Evolutionary conservation across 64 coral and sea anemone genomes (phyloP), one percentile per base, ranked within the genome.

Genomic region (Anthopleura sola): DNA sequence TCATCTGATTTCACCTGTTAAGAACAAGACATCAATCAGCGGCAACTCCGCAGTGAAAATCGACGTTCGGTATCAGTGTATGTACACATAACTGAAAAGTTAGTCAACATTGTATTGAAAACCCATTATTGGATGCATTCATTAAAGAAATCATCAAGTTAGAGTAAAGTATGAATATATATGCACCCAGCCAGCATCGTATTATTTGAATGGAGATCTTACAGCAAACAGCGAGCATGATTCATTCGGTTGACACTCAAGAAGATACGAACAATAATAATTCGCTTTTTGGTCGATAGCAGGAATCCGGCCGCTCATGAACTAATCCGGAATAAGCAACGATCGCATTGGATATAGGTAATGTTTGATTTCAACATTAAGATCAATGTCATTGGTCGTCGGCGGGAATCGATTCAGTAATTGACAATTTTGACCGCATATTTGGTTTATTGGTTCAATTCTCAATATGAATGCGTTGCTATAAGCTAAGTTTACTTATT

Each of bases 361-460:
- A 71, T 71, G 66, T 71, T 34, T 71, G 66, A 71, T 71, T 71
- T 62, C 50, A 8, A 29, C 66, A 71, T 71, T 29, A 71, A 71
- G 66, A 71, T 71, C 66, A 71, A 34, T 71, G 66, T 71, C 28
- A 71, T 71, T 71, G 66, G 66, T 32, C 26, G 14, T 13, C 66
- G 34, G 66, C 66, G 34, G 26, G 66, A 71, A 10, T 31, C 66
- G 66, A 36, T 15, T 34, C n/a, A 71, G 31, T 34, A 71, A 71
- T 71, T 71, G 29, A 71, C 66, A 71, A 71, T 71, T 11, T 71
- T 71, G 28, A 71, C 66, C 66, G 66, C 66, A 71, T 71, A 71
- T 32, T 71, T 34, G 66, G 66, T 34, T 71, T 71, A 71, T 71
- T 71, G 66, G 66, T 9, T 14, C 50, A 53, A 53, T 1, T 34